Base-by-base conservation (phyloP, 1,140 invertebrate genomes). In the Ridgeia piscesae region DNA sequence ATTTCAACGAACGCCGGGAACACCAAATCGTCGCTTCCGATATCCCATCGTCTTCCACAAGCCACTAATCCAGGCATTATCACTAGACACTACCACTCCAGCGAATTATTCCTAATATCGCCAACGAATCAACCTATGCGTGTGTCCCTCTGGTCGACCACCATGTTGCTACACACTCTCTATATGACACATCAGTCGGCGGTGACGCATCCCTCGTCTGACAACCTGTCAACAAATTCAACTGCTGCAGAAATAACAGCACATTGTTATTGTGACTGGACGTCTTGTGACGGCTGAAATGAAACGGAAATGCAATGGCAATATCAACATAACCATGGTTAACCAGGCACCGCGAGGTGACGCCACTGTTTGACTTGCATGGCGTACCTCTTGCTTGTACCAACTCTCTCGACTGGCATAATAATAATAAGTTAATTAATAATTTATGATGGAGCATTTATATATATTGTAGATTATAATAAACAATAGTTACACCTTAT, bases 21-120 rank as follows among this genome's bases (percentile, higher is more conserved):
- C 11, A 95, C 95, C 91, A 95, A 94, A 92, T 95, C 95, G 92
- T 95, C 95, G 91, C 94, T 95, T 9, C 93, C 94, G 88, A 95
- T 94, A 21, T 93, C 93, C 95, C 95, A 95, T 89, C 94, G 93
- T 34, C 95, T 92, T 17, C 92, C 94, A 92, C 95, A 95, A 33
- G 94, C 91, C 33, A 94, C 92, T 21, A 95, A 89, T 34, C 94
- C 94, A 9, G 95, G 95, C 95, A 95, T 95, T 90, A 77, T 77
- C 58, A n/a, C n/a, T n/a, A n/a, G n/a, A n/a, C n/a, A n/a, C n/a
- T n/a, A n/a, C n/a, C n/a, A n/a, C n/a, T n/a, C n/a, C n/a, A 0
- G 58, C 58, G 11, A 77, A 77, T 77, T 77, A 77, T 77, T 77
- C 58, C 58, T 77, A 77, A 77, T 77, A 77, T 77, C 58, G 58